These are phyloP conservation scores for Balanococcus diminutus DNA, from an alignment of 2,888 invertebrate species.

Conservation along the genomic window DNA sequence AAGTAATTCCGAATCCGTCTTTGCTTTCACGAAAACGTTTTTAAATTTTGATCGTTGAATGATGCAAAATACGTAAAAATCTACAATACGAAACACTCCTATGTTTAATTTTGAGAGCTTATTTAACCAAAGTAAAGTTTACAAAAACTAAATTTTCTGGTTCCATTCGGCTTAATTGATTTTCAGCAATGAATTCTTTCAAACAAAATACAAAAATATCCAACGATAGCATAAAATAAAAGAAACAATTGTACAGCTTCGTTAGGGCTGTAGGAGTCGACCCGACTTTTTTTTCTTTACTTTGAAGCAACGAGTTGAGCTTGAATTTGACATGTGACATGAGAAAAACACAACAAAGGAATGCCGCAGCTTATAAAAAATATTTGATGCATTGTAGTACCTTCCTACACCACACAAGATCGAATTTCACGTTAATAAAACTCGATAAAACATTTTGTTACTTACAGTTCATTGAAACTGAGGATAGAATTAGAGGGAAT, in stretches of 20 bases:
- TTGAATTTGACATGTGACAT: background rate
- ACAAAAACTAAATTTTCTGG: background rate
- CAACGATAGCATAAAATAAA: background rate
- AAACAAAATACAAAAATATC: background rate
- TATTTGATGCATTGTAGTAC: background rate
- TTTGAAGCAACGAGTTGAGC: background rate
- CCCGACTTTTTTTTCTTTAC: background rate
- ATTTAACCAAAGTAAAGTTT: background rate
- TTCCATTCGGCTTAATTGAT: background rate
- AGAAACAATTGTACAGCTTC: background rate
- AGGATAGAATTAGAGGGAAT: background rate
- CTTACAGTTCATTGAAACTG: background rate
- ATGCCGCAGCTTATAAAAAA: background rate
- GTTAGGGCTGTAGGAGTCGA: background rate
- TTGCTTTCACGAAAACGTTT: background rate
- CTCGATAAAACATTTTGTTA: background rate
- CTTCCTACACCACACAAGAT: background rate
- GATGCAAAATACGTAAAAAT: background rate
- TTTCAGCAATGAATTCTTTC: background rate
- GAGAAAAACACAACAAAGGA: background rate
- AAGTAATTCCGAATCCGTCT: background rate
- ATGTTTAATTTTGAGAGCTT: too few relatives aligned
- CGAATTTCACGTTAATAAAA: too few relatives aligned
- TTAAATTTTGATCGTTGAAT: background rate
- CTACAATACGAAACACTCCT: background rate